Base-by-base conservation (phyloP, 2,888 invertebrate species). In the Clistopyga incitator region DNA sequence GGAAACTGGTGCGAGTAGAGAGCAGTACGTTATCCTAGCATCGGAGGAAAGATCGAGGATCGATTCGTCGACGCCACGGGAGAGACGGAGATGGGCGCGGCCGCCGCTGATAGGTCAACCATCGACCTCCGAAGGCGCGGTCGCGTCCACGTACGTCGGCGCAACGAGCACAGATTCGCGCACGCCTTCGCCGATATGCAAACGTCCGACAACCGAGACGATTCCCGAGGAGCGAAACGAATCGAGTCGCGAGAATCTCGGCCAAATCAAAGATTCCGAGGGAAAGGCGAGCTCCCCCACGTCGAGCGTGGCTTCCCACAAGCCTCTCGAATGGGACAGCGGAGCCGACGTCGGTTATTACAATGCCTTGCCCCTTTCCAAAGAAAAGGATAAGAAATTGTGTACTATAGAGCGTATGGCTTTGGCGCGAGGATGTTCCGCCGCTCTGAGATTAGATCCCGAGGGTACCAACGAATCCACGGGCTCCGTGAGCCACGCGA, bases 241-340 rank as follows among this genome's bases (percentile, higher is more conserved):
- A 38, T 64, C 64, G 72, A 86, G 85, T 70, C 89, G 84, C 11
- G 92, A 92, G 50, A 85, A 81, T 18, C 76, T 88, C 20, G 18
- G n/a, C 0, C 83, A 84, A 23, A 1, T 56, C 0, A 45, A 25
- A 29, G 86, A 87, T 1, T 82, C 85, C 90, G 94, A 89, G 92
- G 94, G 90, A 68, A 93, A 94, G 85, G 93, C 94, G 79, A 91
- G 94, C 29, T 96, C 97, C 6, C 97, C 97, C 0, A 95, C 97
- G 20, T 97, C 97, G 85, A 96, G 96, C 90, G 93, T 96, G 0
- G 95, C 96, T 71, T 96, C 97, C 0, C 96, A 95, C 89, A 95
- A 96, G 72, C 96, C 96, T 85, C 93, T 98, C 2, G 98, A 98
- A 94, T 98, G 98, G 98, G 98, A 98, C 91, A 97, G 97, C 50